Evolutionary conservation across 2,888 invertebrate genomes (phyloP), one percentile per base, ranked within the genome.

Genomic region (Allygus modestus): DNA sequence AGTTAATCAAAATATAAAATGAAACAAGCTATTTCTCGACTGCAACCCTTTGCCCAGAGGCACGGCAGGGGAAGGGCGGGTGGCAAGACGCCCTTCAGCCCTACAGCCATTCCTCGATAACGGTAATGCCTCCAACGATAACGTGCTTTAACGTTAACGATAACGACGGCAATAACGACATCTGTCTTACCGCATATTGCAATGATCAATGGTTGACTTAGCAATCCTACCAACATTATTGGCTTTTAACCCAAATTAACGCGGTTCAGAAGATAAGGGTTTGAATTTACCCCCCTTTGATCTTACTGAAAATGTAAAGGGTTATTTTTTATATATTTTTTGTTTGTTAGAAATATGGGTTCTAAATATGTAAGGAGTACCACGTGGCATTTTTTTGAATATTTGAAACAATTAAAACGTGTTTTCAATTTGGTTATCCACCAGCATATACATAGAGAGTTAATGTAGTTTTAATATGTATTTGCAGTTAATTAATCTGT

Each of bases 151-250:
- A 65, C 65, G 65, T 28, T 31, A 31, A 65, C 65, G 65, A 65
- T 31, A 65, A 65, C 65, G 26, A 17, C 31, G 65, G 65, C 65
- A 65, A 65, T 65, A 65, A 65, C 65, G 65, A 31, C 65, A 65
- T 65, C 65, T 65, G 65, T 65, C 65, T 58, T 65, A 65, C 65
- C 65, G 65, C 65, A 65, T 54, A 54, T 65, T 65, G 65, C 65
- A 4, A 65, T 65, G 65, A 65, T 65, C 65, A 65, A 65, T 65
- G 65, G 65, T 28, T 58, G 17, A 31, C 20, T 65, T 65, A 31
- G 7, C 65, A 65, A 28, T 65, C 31, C 26, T 2, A 65, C 65
- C 65, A 15, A 31, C 4, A 28, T 65, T 65, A 65, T 28, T 65
- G 65, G 65, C 65, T 28, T 65, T 65, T 65, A 65, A 65, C 65